Percentiles rank a stretch among this genome's conserved stretches.
Conservation (phyloP, 2,113 vertebrate genomes). For the Atractosteus spatula region DNA sequence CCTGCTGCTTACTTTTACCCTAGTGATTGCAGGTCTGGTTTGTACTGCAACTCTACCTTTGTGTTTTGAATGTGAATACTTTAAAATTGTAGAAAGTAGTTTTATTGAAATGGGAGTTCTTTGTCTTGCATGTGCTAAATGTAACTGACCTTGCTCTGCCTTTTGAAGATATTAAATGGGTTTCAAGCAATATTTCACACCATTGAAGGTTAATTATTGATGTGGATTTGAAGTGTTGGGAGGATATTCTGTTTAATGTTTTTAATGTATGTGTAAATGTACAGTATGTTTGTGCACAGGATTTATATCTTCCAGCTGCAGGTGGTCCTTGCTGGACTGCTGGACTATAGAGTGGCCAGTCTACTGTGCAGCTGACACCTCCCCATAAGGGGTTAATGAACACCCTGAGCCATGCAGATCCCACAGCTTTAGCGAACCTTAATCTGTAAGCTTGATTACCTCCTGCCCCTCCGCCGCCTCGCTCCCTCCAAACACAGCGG, state of each 20-base stretch:
- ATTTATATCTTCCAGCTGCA: neutral
- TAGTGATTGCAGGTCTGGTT: neutral
- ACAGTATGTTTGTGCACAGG: neutral
- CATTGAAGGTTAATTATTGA: neutral
- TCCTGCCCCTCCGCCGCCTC: conserved; percentile 64
- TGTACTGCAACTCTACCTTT: too few relatives aligned
- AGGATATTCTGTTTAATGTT: neutral
- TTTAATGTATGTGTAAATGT: neutral
- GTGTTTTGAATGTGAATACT: neutral
- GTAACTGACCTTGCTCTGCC: too few relatives aligned
- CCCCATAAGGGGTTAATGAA: conserved; percentile 67
- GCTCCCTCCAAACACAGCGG: conserved; percentile 54
- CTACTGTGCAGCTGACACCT: neutral
- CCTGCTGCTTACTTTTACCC: neutral
- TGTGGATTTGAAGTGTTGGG: too few relatives aligned
- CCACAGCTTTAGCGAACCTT: conserved; percentile 75
- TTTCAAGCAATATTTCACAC: neutral
- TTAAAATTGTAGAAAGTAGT: too few relatives aligned
- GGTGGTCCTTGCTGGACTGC: neutral
- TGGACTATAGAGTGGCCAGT: neutral
- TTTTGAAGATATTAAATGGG: too few relatives aligned
- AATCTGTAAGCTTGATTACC: conserved; percentile 83
- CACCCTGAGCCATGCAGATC: conserved; percentile 66
- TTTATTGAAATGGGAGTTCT: too few relatives aligned
- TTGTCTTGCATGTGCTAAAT: too few relatives aligned